Evolutionary conservation across 2,888 invertebrate species (phyloP).

Genomic region (Andrena fulva): DNA sequence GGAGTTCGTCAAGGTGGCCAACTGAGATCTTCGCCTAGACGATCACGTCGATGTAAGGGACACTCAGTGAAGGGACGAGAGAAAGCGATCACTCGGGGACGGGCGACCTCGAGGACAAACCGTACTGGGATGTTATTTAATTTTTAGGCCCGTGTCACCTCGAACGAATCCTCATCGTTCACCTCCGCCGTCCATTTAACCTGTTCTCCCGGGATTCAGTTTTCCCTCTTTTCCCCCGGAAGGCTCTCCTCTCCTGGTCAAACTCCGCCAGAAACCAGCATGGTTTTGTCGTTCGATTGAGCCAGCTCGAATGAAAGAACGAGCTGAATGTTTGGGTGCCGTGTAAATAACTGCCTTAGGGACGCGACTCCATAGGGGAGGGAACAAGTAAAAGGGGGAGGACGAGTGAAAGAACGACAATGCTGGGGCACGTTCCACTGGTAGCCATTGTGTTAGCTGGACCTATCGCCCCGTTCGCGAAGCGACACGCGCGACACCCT

Average conservation of each 20-base stretch:
- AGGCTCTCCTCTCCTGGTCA: not conserved
- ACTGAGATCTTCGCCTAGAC: conserved; percentile 84
- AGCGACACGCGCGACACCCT: not conserved
- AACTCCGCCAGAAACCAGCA: not conserved
- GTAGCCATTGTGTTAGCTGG: conserved; percentile 8
- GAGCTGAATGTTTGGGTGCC: conserved; percentile 57
- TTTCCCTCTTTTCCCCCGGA: not conserved
- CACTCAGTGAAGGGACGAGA: conserved; percentile 39
- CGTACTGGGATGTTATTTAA: conserved; percentile 43
- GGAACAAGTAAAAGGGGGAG: conserved; percentile 38
- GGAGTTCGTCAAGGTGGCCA: conserved; percentile 93
- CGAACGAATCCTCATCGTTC: conserved; percentile 57
- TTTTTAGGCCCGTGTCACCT: conserved; percentile 40
- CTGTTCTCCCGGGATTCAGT: not conserved
- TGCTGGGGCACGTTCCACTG: conserved; percentile 35
- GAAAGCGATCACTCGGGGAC: conserved; percentile 44
- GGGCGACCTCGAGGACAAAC: conserved; percentile 49
- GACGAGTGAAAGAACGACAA: conserved; percentile 34
- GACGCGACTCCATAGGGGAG: conserved; percentile 38
- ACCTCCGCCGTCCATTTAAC: conserved; percentile 5
- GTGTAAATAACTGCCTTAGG: conserved; percentile 69
- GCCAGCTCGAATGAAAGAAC: conserved; percentile 34
- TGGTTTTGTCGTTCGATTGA: conserved; percentile 8
- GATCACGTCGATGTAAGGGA: conserved; percentile 38
- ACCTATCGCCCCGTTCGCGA: not conserved